Evolutionary conservation across 2,113 vertebrate species (phyloP), one percentile per base, ranked within the genome.

Genomic region (Corythoichthys haematopterus): DNA sequence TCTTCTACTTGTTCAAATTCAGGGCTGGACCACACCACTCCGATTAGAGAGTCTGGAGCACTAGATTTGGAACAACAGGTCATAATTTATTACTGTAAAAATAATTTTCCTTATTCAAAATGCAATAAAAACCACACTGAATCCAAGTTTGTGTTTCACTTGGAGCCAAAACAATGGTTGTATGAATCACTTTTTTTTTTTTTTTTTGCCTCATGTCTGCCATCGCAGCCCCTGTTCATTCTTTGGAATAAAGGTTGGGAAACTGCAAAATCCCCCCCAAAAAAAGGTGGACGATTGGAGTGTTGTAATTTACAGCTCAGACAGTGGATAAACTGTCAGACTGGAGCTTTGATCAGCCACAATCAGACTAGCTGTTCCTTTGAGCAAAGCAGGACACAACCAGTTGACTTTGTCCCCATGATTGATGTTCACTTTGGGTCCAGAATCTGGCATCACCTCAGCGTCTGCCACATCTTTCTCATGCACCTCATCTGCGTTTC

Each of bases 331-430:
- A 2, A 93, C 71, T 0, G 94, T 93, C 59, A 97, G 65, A 65
- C 66, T 89, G 65, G 79, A 90, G 65, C 90, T 94, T 78, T 95
- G 96, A 86, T 99, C 97, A 64, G 94, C 94, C n/a, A 98, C 94
- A 5, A 99, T 74, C 67, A 97, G 80, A 74, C 80, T 93, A 40
- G 78, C 88, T 37, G 88, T 89, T 52, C 94, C 94, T 82, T 94
- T 95, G 66, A 98, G 84, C 64, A 92, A 83, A 8, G 87, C 38
- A 0, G 86, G 92, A 0, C 91, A 90, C 43, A 98, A 78, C 97
- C 96, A 98, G 92, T 99, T 99, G 78, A 99, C 93, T 72, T 99
- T 99, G 65, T 96, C 93, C 50, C 93, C 91, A 0, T 99, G 96
- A 69, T 86, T 88, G 70, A 98, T 91, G 68, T 82, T 91, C 40